Base-by-base conservation (phyloP, 2,113 vertebrate genomes). In the Megalops atlanticus region DNA sequence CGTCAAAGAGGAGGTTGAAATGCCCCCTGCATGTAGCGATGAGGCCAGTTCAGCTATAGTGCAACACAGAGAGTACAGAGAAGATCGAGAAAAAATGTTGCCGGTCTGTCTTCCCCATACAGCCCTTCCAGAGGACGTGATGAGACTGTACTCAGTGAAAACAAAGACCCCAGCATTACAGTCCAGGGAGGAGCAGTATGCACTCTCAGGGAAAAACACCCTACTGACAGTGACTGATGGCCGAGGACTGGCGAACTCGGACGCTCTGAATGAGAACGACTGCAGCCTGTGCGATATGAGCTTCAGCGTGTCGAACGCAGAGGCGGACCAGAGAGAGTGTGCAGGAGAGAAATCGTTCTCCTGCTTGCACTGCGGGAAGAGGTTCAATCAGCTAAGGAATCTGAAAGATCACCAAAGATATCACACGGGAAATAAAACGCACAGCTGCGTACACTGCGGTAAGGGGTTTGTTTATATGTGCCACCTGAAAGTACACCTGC, bases 1-100 rank as follows among this genome's bases (percentile, higher is more conserved):
- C 47, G 78, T 89, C 33, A 89, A 89, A 75, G 86, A 89, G 68
- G 88, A 89, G 35, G 84, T 79, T 35, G 84, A 87, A 38, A n/a
- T 72, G n/a, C 69, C 27, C 21, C 21, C 58, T 0, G 64, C 35
- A n/a, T 80, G 78, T n/a, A 38, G 69, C 2, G 69, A 72, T 4
- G 68, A 52, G 68, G 21, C 43, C 14, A 36, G 69, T 18, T 35
- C 45, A 15, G 16, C 11, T 10, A 38, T 64, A 1, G 41, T 8
- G 6, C 45, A n/a, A n/a, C n/a, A 52, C 24, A 4, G 0, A 1
- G 41, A 52, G 69, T 21, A 27, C 47, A 16, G 36, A 18, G 45
- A 54, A 2, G 3, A 39, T 8, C 12, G 45, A 15, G 27, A 49
- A 1, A 52, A 16, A 3, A 38, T n/a, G 2, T 18, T 38, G 24